These are phyloP conservation scores for Triplophysa tibetana DNA, from an alignment of 2,113 vertebrate genomes.

Conservation along the genomic window DNA sequence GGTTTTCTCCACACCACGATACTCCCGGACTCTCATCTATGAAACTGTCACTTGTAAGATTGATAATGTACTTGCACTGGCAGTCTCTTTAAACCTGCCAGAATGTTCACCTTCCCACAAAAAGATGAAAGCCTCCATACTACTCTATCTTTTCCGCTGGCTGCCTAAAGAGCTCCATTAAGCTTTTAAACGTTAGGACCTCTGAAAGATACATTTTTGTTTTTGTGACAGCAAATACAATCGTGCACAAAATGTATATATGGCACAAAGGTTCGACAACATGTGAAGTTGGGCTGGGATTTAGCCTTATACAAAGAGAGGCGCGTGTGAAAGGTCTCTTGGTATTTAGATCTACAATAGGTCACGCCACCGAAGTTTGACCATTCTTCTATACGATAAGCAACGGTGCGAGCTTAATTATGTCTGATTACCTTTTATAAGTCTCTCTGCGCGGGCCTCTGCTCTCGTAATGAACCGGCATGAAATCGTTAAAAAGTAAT, in stretches of 20 bases:
- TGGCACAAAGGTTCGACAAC: not conserved
- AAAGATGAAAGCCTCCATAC: slow-evolving; percentile 47
- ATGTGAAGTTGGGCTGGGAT: not conserved
- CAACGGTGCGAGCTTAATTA: slow-evolving; percentile 52
- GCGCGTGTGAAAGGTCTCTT: slow-evolving; percentile 5
- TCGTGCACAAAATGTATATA: not conserved
- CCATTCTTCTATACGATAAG: slow-evolving; percentile 29
- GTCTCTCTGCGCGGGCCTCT: slow-evolving; percentile 40
- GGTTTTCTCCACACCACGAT: slow-evolving; percentile 27
- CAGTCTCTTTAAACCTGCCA: slow-evolving; percentile 44
- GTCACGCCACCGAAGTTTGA: slow-evolving; percentile 15
- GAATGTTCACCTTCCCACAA: slow-evolving; percentile 47
- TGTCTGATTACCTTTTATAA: slow-evolving; percentile 57
- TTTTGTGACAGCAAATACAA: not conserved
- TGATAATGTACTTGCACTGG: slow-evolving; percentile 49
- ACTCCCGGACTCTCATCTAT: slow-evolving; percentile 42
- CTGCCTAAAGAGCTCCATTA: not conserved
- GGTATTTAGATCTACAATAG: slow-evolving; percentile 31
- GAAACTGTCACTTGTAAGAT: slow-evolving; percentile 45
- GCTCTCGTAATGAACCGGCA: slow-evolving; percentile 57
- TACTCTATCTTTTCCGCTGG: slow-evolving; percentile 10
- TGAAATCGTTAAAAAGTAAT: slow-evolving; percentile 59
- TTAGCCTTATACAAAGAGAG: not conserved
- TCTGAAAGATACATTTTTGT: not conserved
- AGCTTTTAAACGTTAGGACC: not conserved